Base-by-base conservation (phyloP, 2,113 vertebrate species). In the Periophthalmodon schlosseri region DNA sequence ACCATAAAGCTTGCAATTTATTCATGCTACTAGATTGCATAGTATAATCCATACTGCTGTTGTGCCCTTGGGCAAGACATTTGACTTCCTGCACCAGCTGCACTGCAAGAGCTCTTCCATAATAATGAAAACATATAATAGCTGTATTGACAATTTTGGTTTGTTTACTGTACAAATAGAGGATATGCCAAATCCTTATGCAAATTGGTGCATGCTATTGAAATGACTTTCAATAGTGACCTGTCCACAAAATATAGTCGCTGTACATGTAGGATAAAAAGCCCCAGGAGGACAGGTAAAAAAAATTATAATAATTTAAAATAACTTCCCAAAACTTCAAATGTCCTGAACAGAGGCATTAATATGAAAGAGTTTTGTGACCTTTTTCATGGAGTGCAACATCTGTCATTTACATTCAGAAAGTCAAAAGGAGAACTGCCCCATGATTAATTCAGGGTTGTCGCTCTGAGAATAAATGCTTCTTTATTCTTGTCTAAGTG, bases 381-480 rank as follows among this genome's bases (percentile, higher is more conserved):
- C 86, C 77, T 81, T 74, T 76, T 72, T 57, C 44, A 69, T 54
- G 76, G 76, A 76, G 74, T 72, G 11, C 74, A 84, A 88, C 74
- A 74, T 91, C 88, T 91, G 87, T 91, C 89, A 92, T 88, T 90
- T 87, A 73, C 58, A n/a, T 50, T 75, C 78, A 91, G 90, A 89
- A 84, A 83, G 81, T 69, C 71, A 86, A 87, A 88, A 86, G 90
- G 87, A 82, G 58, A 77, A 76, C 50, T 64, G 72, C 87, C 76
- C 79, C 50, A 93, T 93, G 87, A 93, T 93, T 91, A 88, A 93
- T 93, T 93, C 89, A 94, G 75, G 69, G 68, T n/a, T 77, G 86
- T 86, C 90, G 87, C 82, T 88, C 73, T 82, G 24, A 68, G 79
- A 89, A 87, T 92, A 93, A 93, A 92, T 83, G 88, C 79, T 75